Conservation (phyloP, 1,140 invertebrate genomes). For the Alviniconcha marisindica region DNA sequence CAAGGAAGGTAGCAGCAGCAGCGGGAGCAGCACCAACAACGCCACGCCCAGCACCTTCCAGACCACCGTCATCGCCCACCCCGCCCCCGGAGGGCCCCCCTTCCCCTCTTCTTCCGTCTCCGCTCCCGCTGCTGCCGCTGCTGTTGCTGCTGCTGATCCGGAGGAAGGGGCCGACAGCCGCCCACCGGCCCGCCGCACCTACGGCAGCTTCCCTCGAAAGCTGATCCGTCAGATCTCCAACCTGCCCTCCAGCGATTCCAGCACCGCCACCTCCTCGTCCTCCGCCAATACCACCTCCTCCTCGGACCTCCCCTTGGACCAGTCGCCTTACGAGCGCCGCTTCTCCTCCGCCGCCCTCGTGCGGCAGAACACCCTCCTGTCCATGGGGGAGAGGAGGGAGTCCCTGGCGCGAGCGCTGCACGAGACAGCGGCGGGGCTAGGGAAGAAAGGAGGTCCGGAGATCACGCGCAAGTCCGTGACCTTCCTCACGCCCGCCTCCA, state of each 20-base stretch:
- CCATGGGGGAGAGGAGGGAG: slow-evolving; percentile 28
- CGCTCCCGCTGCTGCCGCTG: background rate
- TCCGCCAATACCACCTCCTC: slow-evolving; percentile 36
- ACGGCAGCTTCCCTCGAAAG: slow-evolving; percentile 34
- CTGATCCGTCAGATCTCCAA: slow-evolving; percentile 53
- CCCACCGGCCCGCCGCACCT: background rate
- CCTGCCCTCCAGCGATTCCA: slow-evolving; percentile 50
- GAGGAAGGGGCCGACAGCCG: background rate
- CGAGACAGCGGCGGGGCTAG: too few relatives aligned
- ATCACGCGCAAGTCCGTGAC: slow-evolving; percentile 37
- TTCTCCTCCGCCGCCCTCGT: slow-evolving; percentile 10
- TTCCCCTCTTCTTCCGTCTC: too few relatives aligned
- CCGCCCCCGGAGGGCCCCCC: background rate
- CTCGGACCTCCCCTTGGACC: slow-evolving; percentile 33
- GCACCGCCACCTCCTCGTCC: slow-evolving; percentile 47
- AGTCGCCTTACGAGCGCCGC: slow-evolving; percentile 26
- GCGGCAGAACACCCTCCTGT: slow-evolving; percentile 23
- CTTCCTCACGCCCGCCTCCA: slow-evolving; percentile 36
- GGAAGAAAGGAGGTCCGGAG: too few relatives aligned
- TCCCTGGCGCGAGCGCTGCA: slow-evolving; percentile 22
- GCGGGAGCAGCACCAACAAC: slow-evolving; percentile 24
- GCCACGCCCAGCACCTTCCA: slow-evolving; percentile 17
- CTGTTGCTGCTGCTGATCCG: background rate
- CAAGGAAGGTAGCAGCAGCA: slow-evolving; percentile 35
- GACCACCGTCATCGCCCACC: slow-evolving; percentile 1